Base-by-base conservation (phyloP, 1,140 invertebrate species). In the Episyrphus balteatus region DNA sequence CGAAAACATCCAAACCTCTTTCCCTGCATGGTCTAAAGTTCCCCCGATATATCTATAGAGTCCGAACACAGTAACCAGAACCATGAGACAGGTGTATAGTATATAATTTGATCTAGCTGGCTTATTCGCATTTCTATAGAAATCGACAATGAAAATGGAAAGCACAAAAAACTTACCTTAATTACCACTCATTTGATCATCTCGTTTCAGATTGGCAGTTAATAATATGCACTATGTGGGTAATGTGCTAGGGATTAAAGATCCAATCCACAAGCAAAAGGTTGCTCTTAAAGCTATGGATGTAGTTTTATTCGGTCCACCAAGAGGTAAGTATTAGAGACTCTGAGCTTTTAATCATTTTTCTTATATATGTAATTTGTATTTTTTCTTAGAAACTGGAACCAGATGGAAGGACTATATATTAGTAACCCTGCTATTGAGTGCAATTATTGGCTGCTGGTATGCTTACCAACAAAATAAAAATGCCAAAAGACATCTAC, bases 251-350 rank as follows among this genome's bases (percentile, higher is more conserved):
- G 92, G 92, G n/a, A 95, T 98, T 55, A 95, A 94, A 69, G 92
- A 97, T 75, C 87, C 88, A 13, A 94, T 95, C 57, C 92, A 97
- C 69, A 92, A 90, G 65, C 91, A 95, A 74, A 97, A 97, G 73
- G 83, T 98, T 46, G 83, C 89, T 5, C 73, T 97, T 19, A 97
- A 98, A 73, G 92, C 93, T 33, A 95, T 94, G 88, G 94, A 98
- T 71, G 86, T 94, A 48, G 92, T 98, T 9, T 73, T 98, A 10
- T 98, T 98, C 74, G 94, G 94, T 38, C 87, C 91, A 46, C 92
- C 92, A n/a, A 92, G 92, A 83, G 88, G 91, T 92, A 81, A 68
- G 11, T 30, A 34, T 15, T 46, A 12, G 7, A 7, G 26, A 8
- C 15, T 47, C 26, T 26, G 17, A 10, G n/a, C 17, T 14, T 41